Evolutionary conservation across 1,140 invertebrate species (phyloP).

Genomic region (Lasioglossum albipes): DNA sequence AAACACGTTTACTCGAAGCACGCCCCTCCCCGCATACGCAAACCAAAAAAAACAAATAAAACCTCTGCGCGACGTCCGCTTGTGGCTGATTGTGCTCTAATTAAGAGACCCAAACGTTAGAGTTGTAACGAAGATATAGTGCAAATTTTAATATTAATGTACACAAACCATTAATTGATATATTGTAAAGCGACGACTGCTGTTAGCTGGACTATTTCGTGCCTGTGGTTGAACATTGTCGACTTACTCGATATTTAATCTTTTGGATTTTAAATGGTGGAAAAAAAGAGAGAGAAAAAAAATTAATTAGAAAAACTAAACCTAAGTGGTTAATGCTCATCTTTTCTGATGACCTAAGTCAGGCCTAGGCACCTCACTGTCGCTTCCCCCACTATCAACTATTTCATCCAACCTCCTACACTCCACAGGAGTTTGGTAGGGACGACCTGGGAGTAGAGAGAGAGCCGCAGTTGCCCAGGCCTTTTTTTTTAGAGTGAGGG

Average conservation of each 20-base stretch:
- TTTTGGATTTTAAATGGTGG: neutral
- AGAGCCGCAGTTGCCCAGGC: too few relatives aligned
- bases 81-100: slow-evolving; percentile 30
- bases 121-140: slow-evolving; percentile 40
- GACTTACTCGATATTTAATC: slow-evolving; percentile 24
- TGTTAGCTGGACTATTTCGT: slow-evolving; percentile 66
- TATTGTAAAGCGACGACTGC: slow-evolving; percentile 52
- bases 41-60: neutral
- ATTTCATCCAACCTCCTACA: too few relatives aligned
- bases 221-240: slow-evolving; percentile 60
- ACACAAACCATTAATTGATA: slow-evolving; percentile 11
- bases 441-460: too few relatives aligned
- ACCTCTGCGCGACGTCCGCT: slow-evolving; percentile 23
- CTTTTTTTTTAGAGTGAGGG: too few relatives aligned
- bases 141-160: slow-evolving; percentile 57
- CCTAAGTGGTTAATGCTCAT: neutral
- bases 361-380: neutral
- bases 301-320: neutral
- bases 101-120: slow-evolving; percentile 21
- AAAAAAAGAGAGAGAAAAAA: neutral
- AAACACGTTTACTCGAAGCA: neutral
- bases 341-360: neutral
- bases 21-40: slow-evolving; percentile 3
- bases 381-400: too few relatives aligned
- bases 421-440: too few relatives aligned